These are phyloP conservation scores for Helleia helle DNA, from an alignment of 2,888 invertebrate species.

Conservation along the genomic window DNA sequence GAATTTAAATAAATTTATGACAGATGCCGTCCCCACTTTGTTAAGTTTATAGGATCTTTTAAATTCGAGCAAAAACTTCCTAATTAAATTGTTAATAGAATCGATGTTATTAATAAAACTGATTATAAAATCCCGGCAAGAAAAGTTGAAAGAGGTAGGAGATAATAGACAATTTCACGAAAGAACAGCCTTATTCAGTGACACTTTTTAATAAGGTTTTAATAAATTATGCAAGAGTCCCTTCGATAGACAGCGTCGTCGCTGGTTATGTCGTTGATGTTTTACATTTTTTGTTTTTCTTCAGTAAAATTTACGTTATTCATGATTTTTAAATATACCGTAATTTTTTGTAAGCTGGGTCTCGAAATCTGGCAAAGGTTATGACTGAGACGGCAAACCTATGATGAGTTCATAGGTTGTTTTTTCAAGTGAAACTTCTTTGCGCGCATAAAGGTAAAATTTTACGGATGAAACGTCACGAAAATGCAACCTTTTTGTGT, in stretches of 20 bases:
- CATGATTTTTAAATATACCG: too few species aligned
- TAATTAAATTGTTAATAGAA: constrained; percentile 11
- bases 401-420: too few species aligned
- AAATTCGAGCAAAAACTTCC: constrained; percentile 7
- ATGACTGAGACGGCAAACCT: too few species aligned
- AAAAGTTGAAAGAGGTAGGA: constrained; percentile 18
- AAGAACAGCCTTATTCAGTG: constrained; percentile 39
- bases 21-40: too few species aligned
- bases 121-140: constrained; percentile 15
- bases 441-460: too few species aligned
- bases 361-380: too few species aligned
- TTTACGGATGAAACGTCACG: too few species aligned
- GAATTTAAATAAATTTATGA: too few species aligned
- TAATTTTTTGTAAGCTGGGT: too few species aligned
- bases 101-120: constrained; percentile 12
- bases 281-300: constrained; percentile 18
- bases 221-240: constrained; percentile 47
- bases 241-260: constrained; percentile 1
- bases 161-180: constrained; percentile 20
- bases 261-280: constrained; percentile 3
- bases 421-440: too few species aligned
- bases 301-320: neutral
- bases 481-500: too few species aligned
- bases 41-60: too few species aligned
- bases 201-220: constrained; percentile 63